A percentile compares a stretch with the other conserved stretches of the same genome.
Conservation (phyloP, 1,140 invertebrate species). For the Elymnias hypermnestra region DNA sequence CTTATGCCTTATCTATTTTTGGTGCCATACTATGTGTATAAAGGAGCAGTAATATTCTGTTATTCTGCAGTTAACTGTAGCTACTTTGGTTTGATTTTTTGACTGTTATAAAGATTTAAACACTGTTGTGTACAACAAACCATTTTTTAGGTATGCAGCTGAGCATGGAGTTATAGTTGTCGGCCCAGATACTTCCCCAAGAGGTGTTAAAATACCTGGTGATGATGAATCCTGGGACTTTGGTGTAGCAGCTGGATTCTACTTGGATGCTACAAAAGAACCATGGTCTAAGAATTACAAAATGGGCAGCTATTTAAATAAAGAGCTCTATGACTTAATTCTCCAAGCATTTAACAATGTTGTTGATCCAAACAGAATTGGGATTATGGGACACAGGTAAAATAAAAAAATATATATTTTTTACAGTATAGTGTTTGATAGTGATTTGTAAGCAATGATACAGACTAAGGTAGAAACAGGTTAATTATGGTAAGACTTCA, state of each 20-base stretch:
- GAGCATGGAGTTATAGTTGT: slow-evolving; percentile 91
- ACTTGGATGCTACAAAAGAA: slow-evolving; percentile 92
- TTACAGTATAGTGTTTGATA: too few species aligned
- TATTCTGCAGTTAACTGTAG: too few species aligned
- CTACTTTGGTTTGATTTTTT: too few species aligned
- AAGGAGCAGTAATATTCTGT: too few species aligned
- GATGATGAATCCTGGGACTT: slow-evolving; percentile 96
- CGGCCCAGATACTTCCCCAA: slow-evolving; percentile 96
- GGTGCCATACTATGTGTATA: too few species aligned
- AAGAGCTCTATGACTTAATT: slow-evolving; percentile 90
- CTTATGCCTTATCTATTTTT: too few species aligned
- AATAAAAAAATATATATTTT: too few species aligned
- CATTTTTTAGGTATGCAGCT: slow-evolving; percentile 82
- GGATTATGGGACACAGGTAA: slow-evolving; percentile 92
- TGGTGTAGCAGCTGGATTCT: slow-evolving; percentile 96
- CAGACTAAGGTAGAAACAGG: too few species aligned
- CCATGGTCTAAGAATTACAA: slow-evolving; percentile 96
- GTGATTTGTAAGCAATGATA: too few species aligned
- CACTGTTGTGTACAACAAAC: too few species aligned
- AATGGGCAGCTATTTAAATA: slow-evolving; percentile 98
- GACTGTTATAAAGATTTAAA: too few species aligned
- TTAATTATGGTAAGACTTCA: too few species aligned
- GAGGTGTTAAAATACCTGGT: slow-evolving; percentile 91
- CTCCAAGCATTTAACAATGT: slow-evolving; percentile 67
- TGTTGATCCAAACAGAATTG: slow-evolving; percentile 78